These are phyloP conservation scores for Heliconius hortense DNA, from an alignment of 2,888 invertebrate species.

Conservation along the genomic window DNA sequence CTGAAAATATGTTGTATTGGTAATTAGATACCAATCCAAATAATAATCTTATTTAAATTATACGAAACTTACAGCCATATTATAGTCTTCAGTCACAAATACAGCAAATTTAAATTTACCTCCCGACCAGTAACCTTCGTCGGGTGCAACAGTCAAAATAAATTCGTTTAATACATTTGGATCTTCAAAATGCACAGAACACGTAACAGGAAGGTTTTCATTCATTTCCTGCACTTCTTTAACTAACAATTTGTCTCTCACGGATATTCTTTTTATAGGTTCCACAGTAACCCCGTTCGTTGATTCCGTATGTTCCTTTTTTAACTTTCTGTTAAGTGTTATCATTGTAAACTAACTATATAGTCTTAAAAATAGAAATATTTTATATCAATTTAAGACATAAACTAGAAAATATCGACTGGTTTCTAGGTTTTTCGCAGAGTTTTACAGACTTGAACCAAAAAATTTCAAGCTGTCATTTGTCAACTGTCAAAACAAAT, in stretches of 20 bases:
- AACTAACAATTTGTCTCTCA: slow-evolving; percentile 89
- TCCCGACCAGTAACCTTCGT: slow-evolving; percentile 94
- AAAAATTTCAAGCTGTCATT: slow-evolving; percentile 25
- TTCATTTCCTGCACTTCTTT: slow-evolving; percentile 95
- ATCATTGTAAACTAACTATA: slow-evolving; percentile 79
- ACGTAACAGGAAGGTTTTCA: slow-evolving; percentile 90
- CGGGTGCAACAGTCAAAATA: slow-evolving; percentile 88
- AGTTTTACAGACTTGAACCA: slow-evolving; percentile 3
- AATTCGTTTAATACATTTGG: slow-evolving; percentile 92
- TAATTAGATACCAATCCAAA: background rate
- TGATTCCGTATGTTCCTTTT: slow-evolving; percentile 81
- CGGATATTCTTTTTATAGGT: slow-evolving; percentile 84
- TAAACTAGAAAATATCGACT: slow-evolving; percentile 25
- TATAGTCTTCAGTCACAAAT: slow-evolving; percentile 95
- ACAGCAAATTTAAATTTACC: slow-evolving; percentile 94
- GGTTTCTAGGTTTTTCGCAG: slow-evolving; percentile 24
- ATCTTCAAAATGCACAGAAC: slow-evolving; percentile 90
- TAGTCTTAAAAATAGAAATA: slow-evolving; percentile 36
- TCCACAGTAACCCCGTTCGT: slow-evolving; percentile 67
- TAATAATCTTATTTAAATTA: background rate
- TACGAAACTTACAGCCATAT: slow-evolving; percentile 91
- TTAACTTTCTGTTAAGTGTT: slow-evolving; percentile 87
- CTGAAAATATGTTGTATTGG: background rate
- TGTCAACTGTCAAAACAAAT: slow-evolving; percentile 33
- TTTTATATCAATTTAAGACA: slow-evolving; percentile 24